phyloP scores from a whole-genome alignment of 2,888 invertebrate species.

The Morpho helenor region DNA sequence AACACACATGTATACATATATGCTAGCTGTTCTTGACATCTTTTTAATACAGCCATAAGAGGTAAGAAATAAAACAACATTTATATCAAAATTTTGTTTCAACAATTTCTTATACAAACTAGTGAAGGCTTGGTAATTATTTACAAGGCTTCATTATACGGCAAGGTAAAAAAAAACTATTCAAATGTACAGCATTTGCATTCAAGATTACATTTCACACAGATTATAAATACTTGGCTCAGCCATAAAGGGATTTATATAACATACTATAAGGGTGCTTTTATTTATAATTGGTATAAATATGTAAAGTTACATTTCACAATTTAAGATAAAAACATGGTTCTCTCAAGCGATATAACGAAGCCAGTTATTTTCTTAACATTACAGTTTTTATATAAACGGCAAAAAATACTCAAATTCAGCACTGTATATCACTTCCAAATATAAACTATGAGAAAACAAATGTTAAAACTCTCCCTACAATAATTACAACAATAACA shows the following conservation, averaged over 20 bases:
- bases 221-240: slow-evolving; percentile 56
- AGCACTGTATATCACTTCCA: slow-evolving; percentile 53
- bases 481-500: slow-evolving; percentile 75
- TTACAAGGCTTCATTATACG: slow-evolving; percentile 76
- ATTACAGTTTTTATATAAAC: slow-evolving; percentile 43
- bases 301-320: slow-evolving; percentile 1
- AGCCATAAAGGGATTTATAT: slow-evolving; percentile 33
- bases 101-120: slow-evolving; percentile 71
- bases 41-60: no score
- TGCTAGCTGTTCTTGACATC: no score
- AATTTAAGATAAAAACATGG: background rate
- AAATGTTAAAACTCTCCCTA: slow-evolving; percentile 75
- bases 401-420: slow-evolving; percentile 44
- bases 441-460: slow-evolving; percentile 62
- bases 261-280: background rate
- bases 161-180: slow-evolving; percentile 77
- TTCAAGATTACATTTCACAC: slow-evolving; percentile 48
- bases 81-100: slow-evolving; percentile 69
- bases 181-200: slow-evolving; percentile 55
- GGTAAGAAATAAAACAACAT: slow-evolving; percentile 51
- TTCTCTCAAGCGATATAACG: slow-evolving; percentile 35
- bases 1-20: no score
- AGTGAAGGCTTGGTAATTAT: slow-evolving; percentile 76
- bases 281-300: background rate
- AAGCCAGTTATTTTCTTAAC: slow-evolving; percentile 42